Evolutionary conservation across 2,113 vertebrate species (phyloP).

Genomic region (Dinomys branickii): DNA sequence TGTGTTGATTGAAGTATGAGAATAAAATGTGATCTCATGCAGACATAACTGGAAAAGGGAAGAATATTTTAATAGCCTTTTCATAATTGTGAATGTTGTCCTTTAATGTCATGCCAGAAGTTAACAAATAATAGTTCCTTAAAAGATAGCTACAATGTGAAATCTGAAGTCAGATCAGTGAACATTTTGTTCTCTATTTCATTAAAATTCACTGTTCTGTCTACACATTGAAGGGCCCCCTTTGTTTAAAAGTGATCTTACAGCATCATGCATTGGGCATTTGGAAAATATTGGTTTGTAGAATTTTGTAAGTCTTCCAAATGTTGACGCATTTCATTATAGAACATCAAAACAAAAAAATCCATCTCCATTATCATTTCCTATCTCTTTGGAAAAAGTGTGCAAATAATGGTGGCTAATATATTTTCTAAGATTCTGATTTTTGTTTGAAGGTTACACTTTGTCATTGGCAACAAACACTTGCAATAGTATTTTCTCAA

Average conservation of each 20-base stretch:
- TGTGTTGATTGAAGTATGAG: slow-evolving; percentile 8
- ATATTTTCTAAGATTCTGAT: not conserved
- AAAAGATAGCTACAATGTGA: not conserved
- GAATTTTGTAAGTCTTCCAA: not conserved
- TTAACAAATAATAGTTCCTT: not conserved
- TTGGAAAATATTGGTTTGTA: not conserved
- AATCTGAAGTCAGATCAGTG: slow-evolving; percentile 15
- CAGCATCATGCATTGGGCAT: not conserved
- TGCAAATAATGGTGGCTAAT: not conserved
- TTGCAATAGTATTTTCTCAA: not conserved
- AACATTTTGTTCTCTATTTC: slow-evolving; percentile 34
- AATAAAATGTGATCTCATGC: not conserved
- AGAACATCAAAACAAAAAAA: not conserved
- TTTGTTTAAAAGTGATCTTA: not conserved
- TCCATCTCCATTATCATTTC: not conserved
- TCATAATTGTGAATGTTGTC: not conserved
- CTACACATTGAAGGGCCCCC: not conserved
- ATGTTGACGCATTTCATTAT: not conserved
- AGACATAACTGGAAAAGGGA: not conserved
- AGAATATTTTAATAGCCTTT: not conserved
- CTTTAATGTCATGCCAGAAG: slow-evolving; percentile 36
- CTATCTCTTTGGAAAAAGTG: not conserved
- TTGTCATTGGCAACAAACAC: not conserved
- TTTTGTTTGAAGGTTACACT: not conserved
- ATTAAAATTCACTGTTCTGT: not conserved